Percentiles rank a stretch among this genome's conserved stretches.
Evolutionary conservation across 2,888 invertebrate genomes (phyloP).

Genomic region (Scaptomyza reducta): DNA sequence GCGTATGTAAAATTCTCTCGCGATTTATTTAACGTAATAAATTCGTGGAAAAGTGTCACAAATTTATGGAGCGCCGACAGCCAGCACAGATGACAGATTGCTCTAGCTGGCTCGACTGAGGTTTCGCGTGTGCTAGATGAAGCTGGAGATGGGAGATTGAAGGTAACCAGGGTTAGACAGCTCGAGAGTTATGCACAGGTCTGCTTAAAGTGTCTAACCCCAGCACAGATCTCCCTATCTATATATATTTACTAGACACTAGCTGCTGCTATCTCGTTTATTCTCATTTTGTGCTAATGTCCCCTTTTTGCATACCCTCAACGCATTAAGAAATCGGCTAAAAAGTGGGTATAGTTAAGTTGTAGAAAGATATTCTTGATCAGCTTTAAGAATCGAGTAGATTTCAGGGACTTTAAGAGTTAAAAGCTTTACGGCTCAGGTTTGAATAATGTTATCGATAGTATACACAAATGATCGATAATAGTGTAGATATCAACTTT

Average conservation of each 20-base stretch:
- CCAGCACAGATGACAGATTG: slow-evolving; percentile 71
- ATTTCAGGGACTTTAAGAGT: no score
- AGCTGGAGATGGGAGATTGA: neutral
- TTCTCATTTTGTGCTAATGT: slow-evolving; percentile 66
- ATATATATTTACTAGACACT: neutral
- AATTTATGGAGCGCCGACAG: slow-evolving; percentile 74
- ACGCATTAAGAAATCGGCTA: neutral
- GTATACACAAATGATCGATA: no score
- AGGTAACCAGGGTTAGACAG: slow-evolving; percentile 12
- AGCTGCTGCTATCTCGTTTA: slow-evolving; percentile 37
- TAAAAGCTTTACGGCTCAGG: neutral
- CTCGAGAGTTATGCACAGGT: slow-evolving; percentile 5
- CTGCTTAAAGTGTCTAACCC: slow-evolving; percentile 44
- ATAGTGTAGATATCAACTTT: no score
- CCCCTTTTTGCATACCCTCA: slow-evolving; percentile 35
- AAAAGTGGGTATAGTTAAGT: neutral
- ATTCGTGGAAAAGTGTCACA: slow-evolving; percentile 77
- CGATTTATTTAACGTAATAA: slow-evolving; percentile 76
- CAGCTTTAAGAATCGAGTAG: no score
- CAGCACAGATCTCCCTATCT: slow-evolving; percentile 43
- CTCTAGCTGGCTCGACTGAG: slow-evolving; percentile 36
- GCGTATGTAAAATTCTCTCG: slow-evolving; percentile 46
- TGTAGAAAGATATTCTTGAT: neutral
- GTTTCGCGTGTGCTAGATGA: neutral
- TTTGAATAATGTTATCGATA: neutral